These are phyloP conservation scores for Nematostella vectensis DNA, from an alignment of 92 coral and sea anemone species.

Conservation along the genomic window DNA sequence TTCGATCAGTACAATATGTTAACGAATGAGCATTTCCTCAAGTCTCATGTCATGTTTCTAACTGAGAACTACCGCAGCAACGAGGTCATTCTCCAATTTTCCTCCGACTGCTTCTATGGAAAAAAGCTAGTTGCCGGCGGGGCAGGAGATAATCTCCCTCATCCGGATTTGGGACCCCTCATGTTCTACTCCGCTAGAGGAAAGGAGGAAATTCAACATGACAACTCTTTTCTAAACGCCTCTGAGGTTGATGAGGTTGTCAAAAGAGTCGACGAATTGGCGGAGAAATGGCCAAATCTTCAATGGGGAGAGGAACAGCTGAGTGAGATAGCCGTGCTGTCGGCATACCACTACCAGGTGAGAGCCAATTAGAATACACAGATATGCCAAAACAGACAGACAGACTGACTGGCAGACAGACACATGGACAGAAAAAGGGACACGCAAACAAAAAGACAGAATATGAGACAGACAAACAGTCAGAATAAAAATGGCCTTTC, in stretches of 20 bases:
- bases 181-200: slow-evolving; percentile 65
- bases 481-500: too few relatives aligned
- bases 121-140: slow-evolving; percentile 60
- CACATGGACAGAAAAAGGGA: not conserved
- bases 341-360: slow-evolving; percentile 65
- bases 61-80: slow-evolving; percentile 85
- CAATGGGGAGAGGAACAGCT: slow-evolving; percentile 47
- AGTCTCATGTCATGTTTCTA: slow-evolving; percentile 51
- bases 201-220: slow-evolving; percentile 48
- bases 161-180: slow-evolving; percentile 57
- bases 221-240: slow-evolving; percentile 52
- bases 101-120: slow-evolving; percentile 70
- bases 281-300: slow-evolving; percentile 52
- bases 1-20: slow-evolving; percentile 49
- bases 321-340: slow-evolving; percentile 53
- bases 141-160: slow-evolving; percentile 39
- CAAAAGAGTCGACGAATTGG: slow-evolving; percentile 45
- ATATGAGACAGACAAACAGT: too few relatives aligned
- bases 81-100: slow-evolving; percentile 62
- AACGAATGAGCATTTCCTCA: not conserved
- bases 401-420: too few relatives aligned
- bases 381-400: too few relatives aligned
- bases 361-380: too few relatives aligned
- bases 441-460: too few relatives aligned
- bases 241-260: slow-evolving; percentile 66